Evolutionary conservation across 1,140 invertebrate species (phyloP).

Genomic region (Temnothorax curvispinosus): DNA sequence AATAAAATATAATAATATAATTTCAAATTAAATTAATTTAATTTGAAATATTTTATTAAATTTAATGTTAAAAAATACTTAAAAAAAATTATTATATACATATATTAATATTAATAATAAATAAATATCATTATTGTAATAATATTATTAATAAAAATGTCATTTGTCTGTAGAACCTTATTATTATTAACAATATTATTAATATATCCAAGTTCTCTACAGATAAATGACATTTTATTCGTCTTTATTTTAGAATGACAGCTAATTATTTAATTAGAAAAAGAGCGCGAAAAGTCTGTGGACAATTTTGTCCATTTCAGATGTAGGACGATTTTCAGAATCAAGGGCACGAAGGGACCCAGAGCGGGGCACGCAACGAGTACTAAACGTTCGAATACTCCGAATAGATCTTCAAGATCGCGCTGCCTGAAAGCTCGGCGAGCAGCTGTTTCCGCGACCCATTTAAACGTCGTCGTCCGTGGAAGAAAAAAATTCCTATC

Average conservation of each 20-base stretch:
- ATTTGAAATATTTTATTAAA: neutral
- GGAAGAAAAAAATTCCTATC: conserved; percentile 60
- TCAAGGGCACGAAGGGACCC: neutral
- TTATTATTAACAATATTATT: too few species aligned
- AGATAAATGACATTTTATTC: neutral
- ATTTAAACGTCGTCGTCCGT: conserved; percentile 39
- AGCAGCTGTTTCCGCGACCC: conserved; percentile 53
- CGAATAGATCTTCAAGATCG: neutral
- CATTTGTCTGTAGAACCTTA: too few species aligned
- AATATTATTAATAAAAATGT: too few species aligned
- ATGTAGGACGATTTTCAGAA: neutral
- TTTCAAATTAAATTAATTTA: neutral
- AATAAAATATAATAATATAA: neutral
- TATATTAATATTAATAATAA: neutral
- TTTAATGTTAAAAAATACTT: neutral
- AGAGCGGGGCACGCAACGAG: neutral
- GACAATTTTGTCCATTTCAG: neutral
- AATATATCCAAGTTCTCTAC: too few species aligned
- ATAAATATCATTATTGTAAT: too few species aligned
- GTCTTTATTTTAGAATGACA: neutral
- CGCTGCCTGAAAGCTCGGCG: neutral
- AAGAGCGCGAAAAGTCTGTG: too few species aligned
- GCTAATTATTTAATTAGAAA: neutral
- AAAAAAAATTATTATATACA: neutral
- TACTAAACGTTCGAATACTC: neutral